Evolutionary conservation across 1,140 invertebrate species (phyloP), one percentile per base, ranked within the genome.

Genomic region (Lucilia sericata): DNA sequence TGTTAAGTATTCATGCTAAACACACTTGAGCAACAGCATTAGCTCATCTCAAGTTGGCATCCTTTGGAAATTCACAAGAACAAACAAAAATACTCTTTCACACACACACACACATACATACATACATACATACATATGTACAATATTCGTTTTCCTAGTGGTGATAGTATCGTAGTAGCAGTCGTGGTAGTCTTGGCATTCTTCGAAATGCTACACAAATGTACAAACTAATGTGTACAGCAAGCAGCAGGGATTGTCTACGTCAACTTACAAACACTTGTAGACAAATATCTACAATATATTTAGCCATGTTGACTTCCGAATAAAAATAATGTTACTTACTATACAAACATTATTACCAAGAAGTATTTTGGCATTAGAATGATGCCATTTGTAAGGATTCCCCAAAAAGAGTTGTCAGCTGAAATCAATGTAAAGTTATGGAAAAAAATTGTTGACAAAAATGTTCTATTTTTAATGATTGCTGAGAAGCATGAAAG

Each of bases 1-100:
- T 80, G 76, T 80, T 49, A 80, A 80, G 76, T 80, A 80, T 80
- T 80, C 76, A 80, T 80, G 76, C 76, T 80, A 80, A 80, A 80
- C 76, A 80, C 76, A 80, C 76, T 80, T 80, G 76, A 49, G 42
- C 21, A 80, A 80, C 42, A 80, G 36, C 75, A 78, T 78, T 78
- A 78, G 75, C 75, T 78, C 75, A 78, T 78, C 75, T 78, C 75
- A 78, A 78, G 75, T 78, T 78, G 75, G 75, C 75, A 78, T 78
- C 75, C 75, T 78, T 78, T 78, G 34, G 42, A 78, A 78, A 47
- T 78, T 78, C 36, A 78, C 75, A 78, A 78, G 75, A 78, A 78
- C 42, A 78, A 75, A 78, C 42, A 78, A 36, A 19, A 19, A 21
- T n/a, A n/a, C 14, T 60, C 14, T 17, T 60, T 2, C 13, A 60